phyloP scores from a whole-genome alignment of 2,797 vertebrate genomes.

The Craterocephalus amniculus region DNA sequence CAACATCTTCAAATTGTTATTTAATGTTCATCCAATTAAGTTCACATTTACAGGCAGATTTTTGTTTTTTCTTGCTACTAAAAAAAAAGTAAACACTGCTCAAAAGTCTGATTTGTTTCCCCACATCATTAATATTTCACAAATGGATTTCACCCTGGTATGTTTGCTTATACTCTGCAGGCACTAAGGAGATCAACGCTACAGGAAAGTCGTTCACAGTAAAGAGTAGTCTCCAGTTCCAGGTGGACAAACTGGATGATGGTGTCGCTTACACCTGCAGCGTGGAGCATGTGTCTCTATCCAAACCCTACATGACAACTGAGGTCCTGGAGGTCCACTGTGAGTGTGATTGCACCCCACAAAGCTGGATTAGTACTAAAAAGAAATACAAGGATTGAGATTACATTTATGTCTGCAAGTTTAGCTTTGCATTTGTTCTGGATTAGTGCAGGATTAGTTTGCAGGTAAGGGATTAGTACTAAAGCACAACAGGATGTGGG shows the following conservation, averaged over 20 bases:
- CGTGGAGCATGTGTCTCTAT: conserved; percentile 94
- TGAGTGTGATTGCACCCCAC: conserved; percentile 82
- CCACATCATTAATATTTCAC: conserved; percentile 11
- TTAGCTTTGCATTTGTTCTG: conserved; percentile 72
- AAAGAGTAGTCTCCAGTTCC: conserved; percentile 90
- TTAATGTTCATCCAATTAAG: conserved; percentile 32
- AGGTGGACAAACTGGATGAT: conserved; percentile 91
- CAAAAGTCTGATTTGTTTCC: conserved; percentile 8
- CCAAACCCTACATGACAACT: conserved; percentile 92
- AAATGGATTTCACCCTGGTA: conserved; percentile 1
- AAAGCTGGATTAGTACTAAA: conserved; percentile 61
- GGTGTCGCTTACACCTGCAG: conserved; percentile 93
- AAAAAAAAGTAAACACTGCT: conserved; percentile 13
- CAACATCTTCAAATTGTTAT: conserved; percentile 42
- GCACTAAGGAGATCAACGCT: conserved; percentile 89
- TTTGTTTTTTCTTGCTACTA: conserved; percentile 13
- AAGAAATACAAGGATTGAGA: conserved; percentile 66
- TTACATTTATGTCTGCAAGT: conserved; percentile 67
- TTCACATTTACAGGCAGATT: conserved; percentile 19
- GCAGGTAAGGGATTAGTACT: conserved; percentile 77
- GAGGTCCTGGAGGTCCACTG: conserved; percentile 99
- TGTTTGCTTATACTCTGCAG: conserved; percentile 72
- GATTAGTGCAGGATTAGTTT: conserved; percentile 78
- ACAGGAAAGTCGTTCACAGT: conserved; percentile 94
- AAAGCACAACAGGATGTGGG: conserved; percentile 61